phyloP scores from a whole-genome alignment of 2,797 vertebrate genomes.

The Argentina silus region DNA sequence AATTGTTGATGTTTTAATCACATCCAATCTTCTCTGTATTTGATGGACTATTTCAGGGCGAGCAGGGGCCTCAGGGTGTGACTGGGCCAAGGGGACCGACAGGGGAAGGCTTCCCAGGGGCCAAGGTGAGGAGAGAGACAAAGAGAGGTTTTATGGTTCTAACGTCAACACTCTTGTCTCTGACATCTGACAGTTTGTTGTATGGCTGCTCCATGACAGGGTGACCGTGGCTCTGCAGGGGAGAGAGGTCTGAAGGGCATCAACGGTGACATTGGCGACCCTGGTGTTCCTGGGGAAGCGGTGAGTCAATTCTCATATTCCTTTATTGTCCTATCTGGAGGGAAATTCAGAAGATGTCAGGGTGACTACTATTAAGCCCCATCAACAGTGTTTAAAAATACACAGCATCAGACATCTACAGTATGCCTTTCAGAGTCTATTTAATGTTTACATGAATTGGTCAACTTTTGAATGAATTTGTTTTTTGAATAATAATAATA shows the following conservation, averaged over 20 bases:
- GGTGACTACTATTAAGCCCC: background rate
- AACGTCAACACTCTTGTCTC: background rate
- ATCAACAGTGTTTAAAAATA: too few relatives aligned
- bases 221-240: constrained; percentile 82
- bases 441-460: too few relatives aligned
- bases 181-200: background rate
- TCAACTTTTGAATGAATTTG: too few relatives aligned
- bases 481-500: too few relatives aligned
- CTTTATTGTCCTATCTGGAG: background rate
- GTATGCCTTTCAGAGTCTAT: too few relatives aligned
- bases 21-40: background rate
- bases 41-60: constrained; percentile 76
- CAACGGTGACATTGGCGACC: constrained; percentile 84
- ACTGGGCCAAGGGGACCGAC: constrained; percentile 83
- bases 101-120: constrained; percentile 87
- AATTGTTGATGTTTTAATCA: background rate
- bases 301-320: constrained; percentile 69
- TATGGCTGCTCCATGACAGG: constrained; percentile 64
- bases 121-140: constrained; percentile 78
- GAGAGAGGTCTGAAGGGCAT: constrained; percentile 87
- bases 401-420: too few relatives aligned
- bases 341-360: background rate
- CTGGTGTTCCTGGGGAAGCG: constrained; percentile 78
- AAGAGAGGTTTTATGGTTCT: background rate
- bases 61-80: constrained; percentile 85